These are phyloP conservation scores for Phenganax marumi DNA, from an alignment of 92 coral and sea anemone species.

Conservation along the genomic window DNA sequence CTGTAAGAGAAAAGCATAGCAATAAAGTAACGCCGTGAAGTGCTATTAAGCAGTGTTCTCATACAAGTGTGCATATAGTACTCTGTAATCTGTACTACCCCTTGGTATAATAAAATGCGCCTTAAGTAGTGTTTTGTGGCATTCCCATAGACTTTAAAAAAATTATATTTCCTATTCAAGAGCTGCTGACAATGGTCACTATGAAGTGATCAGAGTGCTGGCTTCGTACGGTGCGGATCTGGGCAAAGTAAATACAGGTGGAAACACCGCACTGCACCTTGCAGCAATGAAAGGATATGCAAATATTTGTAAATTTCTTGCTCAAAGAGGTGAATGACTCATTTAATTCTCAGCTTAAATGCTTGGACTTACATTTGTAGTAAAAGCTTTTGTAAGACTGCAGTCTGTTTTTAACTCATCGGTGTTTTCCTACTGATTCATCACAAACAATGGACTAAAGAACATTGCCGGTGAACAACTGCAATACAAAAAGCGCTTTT, in stretches of 20 bases:
- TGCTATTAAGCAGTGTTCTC: too few relatives aligned
- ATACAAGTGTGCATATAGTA: too few relatives aligned
- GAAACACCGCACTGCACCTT: slow-evolving; percentile 81
- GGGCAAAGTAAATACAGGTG: slow-evolving; percentile 81
- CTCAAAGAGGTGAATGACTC: slow-evolving; percentile 72
- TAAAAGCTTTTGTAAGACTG: not conserved
- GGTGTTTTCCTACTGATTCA: too few relatives aligned
- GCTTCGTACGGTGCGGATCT: slow-evolving; percentile 97
- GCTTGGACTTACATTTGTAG: not conserved
- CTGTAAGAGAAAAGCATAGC: slow-evolving; percentile 39
- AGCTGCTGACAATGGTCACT: slow-evolving; percentile 91
- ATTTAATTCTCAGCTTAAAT: not conserved
- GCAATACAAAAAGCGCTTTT: too few relatives aligned
- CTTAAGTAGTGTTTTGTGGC: too few relatives aligned
- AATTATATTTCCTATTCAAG: slow-evolving; percentile 15
- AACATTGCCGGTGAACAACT: too few relatives aligned
- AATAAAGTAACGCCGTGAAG: not conserved
- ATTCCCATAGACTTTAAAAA: not conserved
- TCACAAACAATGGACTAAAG: too few relatives aligned
- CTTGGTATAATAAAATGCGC: too few relatives aligned
- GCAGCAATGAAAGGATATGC: slow-evolving; percentile 89
- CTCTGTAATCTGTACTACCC: too few relatives aligned
- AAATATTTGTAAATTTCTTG: slow-evolving; percentile 82
- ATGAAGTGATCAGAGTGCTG: slow-evolving; percentile 81
- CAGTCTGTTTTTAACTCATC: too few relatives aligned